These are phyloP conservation scores for Pica pica DNA, from an alignment of 2,113 vertebrate species.

Conservation along the genomic window DNA sequence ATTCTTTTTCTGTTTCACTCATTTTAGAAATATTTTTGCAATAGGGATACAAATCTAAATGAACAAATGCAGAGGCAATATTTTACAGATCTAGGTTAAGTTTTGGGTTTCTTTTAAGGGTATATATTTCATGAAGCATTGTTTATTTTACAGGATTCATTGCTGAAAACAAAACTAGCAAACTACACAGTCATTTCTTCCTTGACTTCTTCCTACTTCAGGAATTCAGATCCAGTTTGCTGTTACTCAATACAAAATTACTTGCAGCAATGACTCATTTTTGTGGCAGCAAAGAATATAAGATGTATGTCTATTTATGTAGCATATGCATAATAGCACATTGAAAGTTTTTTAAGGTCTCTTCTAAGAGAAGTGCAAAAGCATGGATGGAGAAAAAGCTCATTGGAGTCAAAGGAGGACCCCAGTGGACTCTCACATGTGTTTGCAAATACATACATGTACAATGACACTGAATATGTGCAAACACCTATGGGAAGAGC, in stretches of 20 bases:
- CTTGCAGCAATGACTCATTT: conserved; percentile 29
- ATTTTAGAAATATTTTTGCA: background rate
- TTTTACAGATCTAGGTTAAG: background rate
- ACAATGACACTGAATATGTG: background rate
- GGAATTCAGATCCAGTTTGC: background rate
- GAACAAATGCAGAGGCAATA: background rate
- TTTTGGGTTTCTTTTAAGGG: background rate
- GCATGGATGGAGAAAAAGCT: background rate
- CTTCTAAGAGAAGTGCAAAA: background rate
- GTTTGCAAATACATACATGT: background rate
- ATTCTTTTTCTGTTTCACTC: background rate
- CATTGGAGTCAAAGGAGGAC: background rate
- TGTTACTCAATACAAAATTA: conserved; percentile 12
- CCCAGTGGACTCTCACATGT: background rate
- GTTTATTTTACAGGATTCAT: background rate
- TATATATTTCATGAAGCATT: background rate
- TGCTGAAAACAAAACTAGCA: background rate
- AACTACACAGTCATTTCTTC: background rate
- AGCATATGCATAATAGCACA: background rate
- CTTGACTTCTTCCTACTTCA: background rate
- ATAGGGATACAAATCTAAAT: background rate
- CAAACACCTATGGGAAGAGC: background rate
- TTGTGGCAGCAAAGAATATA: background rate
- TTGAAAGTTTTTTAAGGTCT: background rate
- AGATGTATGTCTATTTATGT: background rate